Percentiles rank a stretch among this genome's conserved stretches.
Evolutionary conservation across 2,888 invertebrate genomes (phyloP).

Genomic region (Amiota communis): DNA sequence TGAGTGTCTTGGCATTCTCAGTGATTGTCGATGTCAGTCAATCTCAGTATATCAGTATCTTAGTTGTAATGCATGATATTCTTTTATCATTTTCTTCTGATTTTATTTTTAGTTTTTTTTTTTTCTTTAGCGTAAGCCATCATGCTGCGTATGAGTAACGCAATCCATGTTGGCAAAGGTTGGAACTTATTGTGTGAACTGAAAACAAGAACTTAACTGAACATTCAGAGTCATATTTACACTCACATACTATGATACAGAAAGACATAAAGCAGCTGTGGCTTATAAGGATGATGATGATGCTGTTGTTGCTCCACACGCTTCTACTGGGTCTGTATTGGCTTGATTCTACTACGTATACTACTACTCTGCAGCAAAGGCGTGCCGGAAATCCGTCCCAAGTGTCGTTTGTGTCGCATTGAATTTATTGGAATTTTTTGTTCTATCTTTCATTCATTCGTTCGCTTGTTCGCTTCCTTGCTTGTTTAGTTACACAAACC

Average conservation of each 20-base stretch:
- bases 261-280: background rate
- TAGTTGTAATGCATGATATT: too few species aligned
- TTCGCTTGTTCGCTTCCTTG: background rate
- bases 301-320: conserved; percentile 27
- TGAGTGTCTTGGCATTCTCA: too few species aligned
- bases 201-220: too few species aligned
- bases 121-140: conserved; percentile 22
- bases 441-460: conserved; percentile 20
- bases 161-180: background rate
- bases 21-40: too few species aligned
- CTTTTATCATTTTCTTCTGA: too few species aligned
- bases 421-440: conserved; percentile 64
- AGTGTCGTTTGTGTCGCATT: conserved; percentile 66
- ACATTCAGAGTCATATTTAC: background rate
- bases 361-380: background rate
- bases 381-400: conserved; percentile 60
- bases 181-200: too few species aligned
- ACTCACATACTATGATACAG: conserved; percentile 14
- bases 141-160: conserved; percentile 61
- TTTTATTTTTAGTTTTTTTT: too few species aligned
- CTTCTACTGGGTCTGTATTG: conserved; percentile 32
- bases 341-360: conserved; percentile 17
- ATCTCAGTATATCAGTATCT: too few species aligned
- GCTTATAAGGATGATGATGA: background rate
- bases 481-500: background rate